Base-by-base conservation (phyloP, 2,888 invertebrate species). In the Polydesmus complanatus region DNA sequence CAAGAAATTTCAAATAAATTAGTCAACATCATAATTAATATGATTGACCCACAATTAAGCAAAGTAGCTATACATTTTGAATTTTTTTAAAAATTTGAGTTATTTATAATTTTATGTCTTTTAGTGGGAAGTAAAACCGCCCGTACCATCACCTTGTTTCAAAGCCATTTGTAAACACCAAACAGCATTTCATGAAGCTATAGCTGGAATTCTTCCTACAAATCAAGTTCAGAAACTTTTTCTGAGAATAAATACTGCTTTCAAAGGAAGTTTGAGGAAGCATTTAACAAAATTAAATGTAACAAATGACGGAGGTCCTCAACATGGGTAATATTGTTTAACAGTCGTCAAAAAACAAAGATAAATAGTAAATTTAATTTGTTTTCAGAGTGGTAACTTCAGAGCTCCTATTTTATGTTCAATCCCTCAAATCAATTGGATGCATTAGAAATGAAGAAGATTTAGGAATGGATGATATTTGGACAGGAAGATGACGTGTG, bases 231-330 rank as follows among this genome's bases (percentile, higher is more conserved):
- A 85, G 70, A 77, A 78, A 54, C 81, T 90, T 66, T 88, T 89
- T 67, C 71, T 84, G 68, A 82, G 82, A 69, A 84, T 91, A 58
- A 88, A 92, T 75, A 82, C 82, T 71, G 85, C 85, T 69, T 93
- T 96, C 72, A 91, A 92, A 76, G 84, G 84, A 67, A 85, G 88
- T 71, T 77, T 95, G 67, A 80, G 88, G 74, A 86, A 89, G 69
- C 88, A 91, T 72, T 77, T 96, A 67, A 72, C 82, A 2, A 85
- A 84, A 73, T 83, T 93, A 80, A 90, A 91, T 71, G 89, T 96
- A 67, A 83, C 85, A 61, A 94, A 92, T 68, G 91, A 95, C 77
- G 94, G 94, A n/a, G 93, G 94, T 55, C 95, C 95, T 1, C 91
- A 94, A 72, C 94, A 95, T 73, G 94, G 93, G 80, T 80, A 72